A percentile compares a stretch with the other conserved stretches of the same genome.
Conservation (phyloP, 2,888 invertebrate species). For the Poecilobothrus nobilitatus region DNA sequence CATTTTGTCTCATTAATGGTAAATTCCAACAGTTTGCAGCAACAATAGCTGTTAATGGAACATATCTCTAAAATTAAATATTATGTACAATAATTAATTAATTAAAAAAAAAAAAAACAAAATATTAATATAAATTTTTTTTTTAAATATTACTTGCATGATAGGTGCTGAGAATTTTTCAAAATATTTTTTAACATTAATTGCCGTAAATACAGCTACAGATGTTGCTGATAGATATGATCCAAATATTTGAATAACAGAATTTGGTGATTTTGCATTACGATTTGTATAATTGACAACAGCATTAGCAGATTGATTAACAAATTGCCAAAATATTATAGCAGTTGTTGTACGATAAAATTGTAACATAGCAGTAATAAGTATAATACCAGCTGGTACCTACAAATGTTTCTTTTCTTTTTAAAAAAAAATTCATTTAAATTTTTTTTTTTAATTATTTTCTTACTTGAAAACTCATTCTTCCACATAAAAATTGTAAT, state of each 20-base stretch:
- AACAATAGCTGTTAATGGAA: conserved; percentile 55
- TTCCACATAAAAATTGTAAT: conserved; percentile 79
- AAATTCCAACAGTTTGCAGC: conserved; percentile 90
- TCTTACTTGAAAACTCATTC: conserved; percentile 83
- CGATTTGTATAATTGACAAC: conserved; percentile 91
- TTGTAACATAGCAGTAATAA: conserved; percentile 87
- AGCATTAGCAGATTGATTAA: conserved; percentile 91
- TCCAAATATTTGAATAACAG: conserved; percentile 66
- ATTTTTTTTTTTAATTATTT: no score
- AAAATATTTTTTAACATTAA: conserved; percentile 76
- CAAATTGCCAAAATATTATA: conserved; percentile 91
- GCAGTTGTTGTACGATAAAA: conserved; percentile 80
- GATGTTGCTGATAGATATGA: conserved; percentile 85
- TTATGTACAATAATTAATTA: background rate
- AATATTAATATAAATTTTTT: no score
- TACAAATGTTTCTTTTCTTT: conserved; percentile 46
- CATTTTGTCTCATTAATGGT: conserved; percentile 85
- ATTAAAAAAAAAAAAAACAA: background rate
- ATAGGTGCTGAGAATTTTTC: conserved; percentile 58
- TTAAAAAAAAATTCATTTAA: no score
- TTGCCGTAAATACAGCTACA: conserved; percentile 77
- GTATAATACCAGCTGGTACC: conserved; percentile 70
- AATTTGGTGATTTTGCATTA: conserved; percentile 77
- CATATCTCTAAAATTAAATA: conserved; percentile 33
- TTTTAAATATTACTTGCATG: conserved; percentile 44